Percentiles rank a stretch among this genome's conserved stretches.
Evolutionary conservation across 2,113 vertebrate species (phyloP).

Genomic region (Nesospiza acunhae): DNA sequence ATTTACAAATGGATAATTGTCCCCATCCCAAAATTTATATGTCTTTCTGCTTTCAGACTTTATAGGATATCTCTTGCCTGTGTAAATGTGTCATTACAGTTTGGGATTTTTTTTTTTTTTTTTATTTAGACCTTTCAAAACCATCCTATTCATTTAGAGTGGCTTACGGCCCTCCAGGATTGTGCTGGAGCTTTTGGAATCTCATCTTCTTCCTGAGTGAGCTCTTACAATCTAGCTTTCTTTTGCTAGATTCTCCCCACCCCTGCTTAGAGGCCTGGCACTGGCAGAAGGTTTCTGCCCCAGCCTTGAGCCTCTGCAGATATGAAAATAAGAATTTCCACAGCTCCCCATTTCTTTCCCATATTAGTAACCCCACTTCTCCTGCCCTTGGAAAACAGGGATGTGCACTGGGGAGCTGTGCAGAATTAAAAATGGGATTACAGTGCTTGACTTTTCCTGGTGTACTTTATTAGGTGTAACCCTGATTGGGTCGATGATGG

Average conservation of each 20-base stretch:
- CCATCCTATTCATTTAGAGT: neutral
- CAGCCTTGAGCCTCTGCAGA: neutral
- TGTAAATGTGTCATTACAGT: neutral
- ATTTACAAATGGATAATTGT: neutral
- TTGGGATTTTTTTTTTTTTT: neutral
- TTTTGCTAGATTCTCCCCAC: neutral
- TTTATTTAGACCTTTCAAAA: neutral
- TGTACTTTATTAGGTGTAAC: neutral
- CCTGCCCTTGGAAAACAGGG: neutral
- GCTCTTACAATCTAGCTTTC: neutral
- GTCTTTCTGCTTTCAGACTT: neutral
- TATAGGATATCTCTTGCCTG: neutral
- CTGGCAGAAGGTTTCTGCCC: neutral
- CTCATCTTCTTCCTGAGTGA: neutral
- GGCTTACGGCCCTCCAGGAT: neutral
- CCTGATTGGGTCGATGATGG: accelerated
- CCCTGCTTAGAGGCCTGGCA: neutral
- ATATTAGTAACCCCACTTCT: neutral
- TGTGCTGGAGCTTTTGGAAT: neutral
- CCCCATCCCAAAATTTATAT: neutral
- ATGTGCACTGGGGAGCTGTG: neutral
- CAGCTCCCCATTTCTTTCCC: neutral
- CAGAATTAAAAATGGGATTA: neutral
- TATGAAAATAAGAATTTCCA: neutral
- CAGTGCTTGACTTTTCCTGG: neutral